phyloP scores from a whole-genome alignment of 2,113 vertebrate species.

The Nycticebus coucang region DNA sequence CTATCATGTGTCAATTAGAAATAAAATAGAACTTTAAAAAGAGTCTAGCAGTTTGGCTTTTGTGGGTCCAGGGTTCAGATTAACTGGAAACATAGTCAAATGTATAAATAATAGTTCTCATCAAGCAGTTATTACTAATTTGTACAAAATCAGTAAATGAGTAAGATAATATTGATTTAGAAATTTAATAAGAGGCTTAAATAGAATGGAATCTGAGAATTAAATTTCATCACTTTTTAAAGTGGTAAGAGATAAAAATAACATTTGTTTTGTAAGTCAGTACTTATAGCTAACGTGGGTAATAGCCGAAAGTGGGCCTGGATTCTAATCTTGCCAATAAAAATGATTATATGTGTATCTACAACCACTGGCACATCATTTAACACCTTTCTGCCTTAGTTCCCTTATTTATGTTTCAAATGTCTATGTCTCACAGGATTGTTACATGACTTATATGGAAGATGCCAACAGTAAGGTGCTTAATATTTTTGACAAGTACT shows the following conservation, averaged over 20 bases:
- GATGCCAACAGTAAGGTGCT: neutral
- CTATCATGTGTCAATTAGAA: neutral
- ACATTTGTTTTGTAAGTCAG: neutral
- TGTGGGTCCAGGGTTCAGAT: neutral
- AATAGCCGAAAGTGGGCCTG: neutral
- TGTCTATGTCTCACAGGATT: neutral
- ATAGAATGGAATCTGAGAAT: slow-evolving; percentile 4
- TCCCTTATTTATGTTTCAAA: slow-evolving; percentile 1
- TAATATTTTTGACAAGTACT: neutral
- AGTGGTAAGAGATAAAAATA: slow-evolving; percentile 3
- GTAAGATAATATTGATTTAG: neutral
- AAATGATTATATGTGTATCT: neutral
- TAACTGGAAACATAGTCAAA: neutral
- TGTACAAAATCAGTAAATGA: neutral
- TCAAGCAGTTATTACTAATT: neutral
- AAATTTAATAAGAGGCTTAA: neutral
- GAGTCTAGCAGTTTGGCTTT: neutral
- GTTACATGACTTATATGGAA: neutral
- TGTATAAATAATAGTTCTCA: neutral
- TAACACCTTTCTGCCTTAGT: neutral
- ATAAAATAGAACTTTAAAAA: neutral
- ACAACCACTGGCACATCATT: neutral
- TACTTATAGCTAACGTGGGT: neutral
- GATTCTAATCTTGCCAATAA: neutral
- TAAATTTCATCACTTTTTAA: slow-evolving; percentile 34